A percentile compares a stretch with the other conserved stretches of the same genome.
These are phyloP conservation scores for Dysidea cf. avara DNA, from an alignment of 37 sponge, comb jelly and placozoan genomes.

Conservation along the genomic window DNA sequence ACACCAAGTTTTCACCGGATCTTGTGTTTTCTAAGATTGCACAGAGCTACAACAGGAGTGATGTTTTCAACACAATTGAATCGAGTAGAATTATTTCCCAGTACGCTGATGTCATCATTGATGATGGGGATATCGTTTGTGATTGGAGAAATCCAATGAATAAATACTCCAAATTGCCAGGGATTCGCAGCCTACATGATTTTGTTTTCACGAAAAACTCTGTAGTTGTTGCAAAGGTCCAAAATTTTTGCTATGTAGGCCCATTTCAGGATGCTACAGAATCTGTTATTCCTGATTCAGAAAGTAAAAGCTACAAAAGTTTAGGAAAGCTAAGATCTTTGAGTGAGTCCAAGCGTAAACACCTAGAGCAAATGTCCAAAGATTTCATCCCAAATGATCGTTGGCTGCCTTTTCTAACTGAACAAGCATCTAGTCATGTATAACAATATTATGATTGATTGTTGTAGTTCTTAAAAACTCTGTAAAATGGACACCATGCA, in stretches of 20 bases:
- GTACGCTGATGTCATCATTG: slow-evolving; percentile 1
- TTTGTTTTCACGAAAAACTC: not conserved
- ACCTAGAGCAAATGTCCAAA: not conserved
- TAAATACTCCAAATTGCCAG: slow-evolving; percentile 24
- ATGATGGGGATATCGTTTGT: slow-evolving; percentile 9
- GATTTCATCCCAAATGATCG: slow-evolving; percentile 1
- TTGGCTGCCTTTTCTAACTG: no score
- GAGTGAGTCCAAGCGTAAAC: not conserved
- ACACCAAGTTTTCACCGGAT: slow-evolving; percentile 25
- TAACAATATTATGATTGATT: no score
- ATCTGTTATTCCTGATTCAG: not conserved
- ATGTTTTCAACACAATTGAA: slow-evolving; percentile 15
- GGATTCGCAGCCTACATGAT: slow-evolving; percentile 16
- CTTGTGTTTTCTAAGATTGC: slow-evolving; percentile 17
- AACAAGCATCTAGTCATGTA: no score
- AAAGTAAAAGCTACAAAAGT: not conserved
- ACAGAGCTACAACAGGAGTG: slow-evolving; percentile 6
- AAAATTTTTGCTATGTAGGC: not conserved
- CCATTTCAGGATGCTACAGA: not conserved
- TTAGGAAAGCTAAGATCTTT: not conserved
- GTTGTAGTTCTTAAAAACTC: no score
- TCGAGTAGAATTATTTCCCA: not conserved
- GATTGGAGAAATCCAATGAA: not conserved
- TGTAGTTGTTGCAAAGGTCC: not conserved
- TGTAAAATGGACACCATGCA: no score